A percentile compares a stretch with the other conserved stretches of the same genome.
These are phyloP conservation scores for Caradrina clavipalpis DNA, from an alignment of 2,888 invertebrate genomes.

Conservation along the genomic window DNA sequence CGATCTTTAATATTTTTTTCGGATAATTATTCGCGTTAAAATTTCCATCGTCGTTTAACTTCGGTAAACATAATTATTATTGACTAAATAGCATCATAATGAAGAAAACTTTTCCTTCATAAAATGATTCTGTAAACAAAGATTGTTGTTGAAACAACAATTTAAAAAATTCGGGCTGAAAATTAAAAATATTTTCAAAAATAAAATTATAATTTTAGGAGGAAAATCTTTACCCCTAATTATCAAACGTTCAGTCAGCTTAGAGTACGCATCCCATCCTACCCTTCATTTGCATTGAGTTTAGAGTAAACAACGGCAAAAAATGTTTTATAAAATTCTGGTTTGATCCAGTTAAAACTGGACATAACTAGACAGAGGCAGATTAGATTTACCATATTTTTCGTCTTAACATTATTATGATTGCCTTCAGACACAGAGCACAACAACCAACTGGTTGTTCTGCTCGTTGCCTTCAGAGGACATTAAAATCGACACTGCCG, in stretches of 20 bases:
- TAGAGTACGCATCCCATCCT: neutral
- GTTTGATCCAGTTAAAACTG: neutral
- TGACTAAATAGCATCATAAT: constrained; percentile 43
- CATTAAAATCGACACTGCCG: too few species aligned
- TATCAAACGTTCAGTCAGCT: constrained; percentile 37
- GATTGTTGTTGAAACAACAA: constrained; percentile 33
- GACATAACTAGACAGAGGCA: neutral
- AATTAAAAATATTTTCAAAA: constrained; percentile 16
- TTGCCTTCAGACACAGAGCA: too few species aligned
- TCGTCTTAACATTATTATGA: constrained; percentile 53
- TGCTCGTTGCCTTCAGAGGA: too few species aligned
- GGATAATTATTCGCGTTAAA: neutral
- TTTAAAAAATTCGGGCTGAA: constrained; percentile 12
- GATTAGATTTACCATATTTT: too few species aligned
- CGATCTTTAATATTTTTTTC: neutral
- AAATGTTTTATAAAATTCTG: neutral
- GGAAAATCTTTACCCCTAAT: constrained; percentile 44
- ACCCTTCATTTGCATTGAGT: constrained; percentile 14
- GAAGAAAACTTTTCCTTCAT: constrained; percentile 30
- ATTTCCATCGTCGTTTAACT: neutral
- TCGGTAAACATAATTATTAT: constrained; percentile 36
- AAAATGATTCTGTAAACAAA: constrained; percentile 41
- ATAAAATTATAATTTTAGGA: constrained; percentile 35
- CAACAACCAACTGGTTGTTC: too few species aligned
- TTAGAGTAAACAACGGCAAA: neutral